Conservation (phyloP, 2,888 invertebrate species). For the Uropetala carovei region DNA sequence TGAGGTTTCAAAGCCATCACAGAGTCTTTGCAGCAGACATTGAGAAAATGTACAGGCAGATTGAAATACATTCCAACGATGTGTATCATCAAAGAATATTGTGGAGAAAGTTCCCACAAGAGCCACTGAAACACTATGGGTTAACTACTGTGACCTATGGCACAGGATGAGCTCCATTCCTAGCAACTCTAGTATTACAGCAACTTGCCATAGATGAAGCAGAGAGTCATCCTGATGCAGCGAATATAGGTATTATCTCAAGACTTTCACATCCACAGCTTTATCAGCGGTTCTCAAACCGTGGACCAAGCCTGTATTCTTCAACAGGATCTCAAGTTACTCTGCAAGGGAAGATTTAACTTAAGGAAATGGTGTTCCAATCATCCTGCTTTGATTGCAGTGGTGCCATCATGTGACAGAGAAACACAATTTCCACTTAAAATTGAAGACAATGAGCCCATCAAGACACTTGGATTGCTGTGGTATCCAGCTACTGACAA, state of each 20-base stretch:
- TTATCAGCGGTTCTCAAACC: conserved; percentile 47
- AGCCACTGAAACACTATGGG: not conserved
- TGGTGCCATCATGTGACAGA: not conserved
- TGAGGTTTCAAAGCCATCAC: too few relatives aligned
- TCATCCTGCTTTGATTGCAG: not conserved
- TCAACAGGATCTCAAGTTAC: conserved; percentile 62
- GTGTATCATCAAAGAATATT: not conserved
- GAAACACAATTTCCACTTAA: too few relatives aligned
- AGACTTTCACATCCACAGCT: conserved; percentile 65
- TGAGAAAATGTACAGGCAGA: not conserved
- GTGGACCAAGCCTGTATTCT: conserved; percentile 58
- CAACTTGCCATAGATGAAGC: not conserved
- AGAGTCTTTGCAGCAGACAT: not conserved
- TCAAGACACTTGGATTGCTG: conserved; percentile 65
- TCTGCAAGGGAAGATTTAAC: conserved; percentile 65
- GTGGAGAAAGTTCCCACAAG: not conserved
- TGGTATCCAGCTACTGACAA: conserved; percentile 65
- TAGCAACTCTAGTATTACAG: not conserved
- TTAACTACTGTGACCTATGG: too few relatives aligned
- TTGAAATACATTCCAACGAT: not conserved
- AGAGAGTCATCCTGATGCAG: not conserved
- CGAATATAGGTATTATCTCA: not conserved
- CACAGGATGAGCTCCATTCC: not conserved
- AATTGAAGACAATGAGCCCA: not conserved
- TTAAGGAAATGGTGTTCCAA: conserved; percentile 65